Base-by-base conservation (phyloP, 2,113 vertebrate species). In the Kryptolebias marmoratus region DNA sequence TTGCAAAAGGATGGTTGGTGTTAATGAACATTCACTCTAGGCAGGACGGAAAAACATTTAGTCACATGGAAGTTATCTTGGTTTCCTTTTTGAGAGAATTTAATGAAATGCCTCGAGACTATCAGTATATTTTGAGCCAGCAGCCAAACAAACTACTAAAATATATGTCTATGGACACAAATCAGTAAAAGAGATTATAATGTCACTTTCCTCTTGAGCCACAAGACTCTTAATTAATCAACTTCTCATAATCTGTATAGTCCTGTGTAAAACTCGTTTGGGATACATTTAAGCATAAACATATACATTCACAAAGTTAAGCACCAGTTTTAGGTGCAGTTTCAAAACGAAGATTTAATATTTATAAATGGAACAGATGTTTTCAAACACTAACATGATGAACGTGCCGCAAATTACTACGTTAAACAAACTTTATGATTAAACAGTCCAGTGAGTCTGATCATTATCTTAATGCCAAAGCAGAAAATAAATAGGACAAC, bases 401-500 rank as follows among this genome's bases (percentile, higher is more conserved):
- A 42, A 65, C 5, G 42, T 65, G 50, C 52, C 28, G 39, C 68
- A 18, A 65, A 74, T 49, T 28, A 44, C 59, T 32, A 52, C 36
- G 47, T 27, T 0, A 73, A 77, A 74, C 59, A 55, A 36, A 79
- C 65, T 75, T 81, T 60, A 11, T 65, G 39, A 83, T 83, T 73
- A 65, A 82, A 73, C 59, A 27, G 54, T 68, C 61, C 50, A 50
- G 71, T 79, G 75, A 50, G 77, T 72, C 27, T 54, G 67, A 83
- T 84, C 65, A 57, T 45, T 1, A 49, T 6, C 39, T 68, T 64
- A 5, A 63, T 59, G 59, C 32, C 60, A 36, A 65, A 74, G 70
- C 31, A 53, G 62, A 74, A 82, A 83, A 64, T 48, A 10, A 86
- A 75, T 61, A 72, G 75, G 53, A 62, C 79, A 31, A 11, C 54